Percentiles rank a stretch among this genome's conserved stretches.
These are phyloP conservation scores for Danionella dracula DNA, from an alignment of 2,797 vertebrate genomes.

Conservation along the genomic window DNA sequence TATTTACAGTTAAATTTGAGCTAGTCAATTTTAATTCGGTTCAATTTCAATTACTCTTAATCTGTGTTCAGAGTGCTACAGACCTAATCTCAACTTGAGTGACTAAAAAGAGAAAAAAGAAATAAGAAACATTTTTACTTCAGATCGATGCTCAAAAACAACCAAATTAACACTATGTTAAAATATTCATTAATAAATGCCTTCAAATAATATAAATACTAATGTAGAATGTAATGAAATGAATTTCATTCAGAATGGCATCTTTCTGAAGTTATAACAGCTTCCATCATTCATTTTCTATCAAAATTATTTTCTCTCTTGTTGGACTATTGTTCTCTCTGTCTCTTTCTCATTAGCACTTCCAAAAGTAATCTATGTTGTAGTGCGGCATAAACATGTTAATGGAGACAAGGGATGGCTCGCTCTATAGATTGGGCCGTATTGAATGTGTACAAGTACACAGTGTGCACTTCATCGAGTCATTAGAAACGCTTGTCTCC, in stretches of 20 bases:
- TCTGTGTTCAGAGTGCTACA: too few relatives aligned
- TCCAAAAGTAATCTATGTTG: slow-evolving; percentile 10
- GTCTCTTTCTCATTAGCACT: slow-evolving; percentile 8
- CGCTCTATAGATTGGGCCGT: not conserved
- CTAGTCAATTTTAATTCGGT: too few relatives aligned
- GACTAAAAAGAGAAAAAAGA: too few relatives aligned
- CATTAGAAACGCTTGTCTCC: slow-evolving; percentile 10
- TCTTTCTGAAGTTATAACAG: not conserved
- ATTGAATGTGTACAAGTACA: not conserved
- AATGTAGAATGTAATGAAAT: not conserved
- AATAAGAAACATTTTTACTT: too few relatives aligned
- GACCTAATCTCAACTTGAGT: too few relatives aligned
- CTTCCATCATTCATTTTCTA: too few relatives aligned
- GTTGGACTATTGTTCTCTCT: not conserved
- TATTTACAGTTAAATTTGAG: too few relatives aligned
- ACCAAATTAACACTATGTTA: too few relatives aligned
- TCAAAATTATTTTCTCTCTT: not conserved
- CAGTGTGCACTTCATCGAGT: slow-evolving; percentile 18
- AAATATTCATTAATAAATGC: too few relatives aligned
- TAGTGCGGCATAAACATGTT: slow-evolving; percentile 18
- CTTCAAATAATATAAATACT: too few relatives aligned
- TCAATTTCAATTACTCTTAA: too few relatives aligned
- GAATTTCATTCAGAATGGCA: not conserved
- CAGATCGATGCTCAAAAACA: too few relatives aligned
- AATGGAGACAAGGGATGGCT: slow-evolving; percentile 10